phyloP scores from a whole-genome alignment of 1,140 invertebrate genomes.

The Drosophila busckii region DNA sequence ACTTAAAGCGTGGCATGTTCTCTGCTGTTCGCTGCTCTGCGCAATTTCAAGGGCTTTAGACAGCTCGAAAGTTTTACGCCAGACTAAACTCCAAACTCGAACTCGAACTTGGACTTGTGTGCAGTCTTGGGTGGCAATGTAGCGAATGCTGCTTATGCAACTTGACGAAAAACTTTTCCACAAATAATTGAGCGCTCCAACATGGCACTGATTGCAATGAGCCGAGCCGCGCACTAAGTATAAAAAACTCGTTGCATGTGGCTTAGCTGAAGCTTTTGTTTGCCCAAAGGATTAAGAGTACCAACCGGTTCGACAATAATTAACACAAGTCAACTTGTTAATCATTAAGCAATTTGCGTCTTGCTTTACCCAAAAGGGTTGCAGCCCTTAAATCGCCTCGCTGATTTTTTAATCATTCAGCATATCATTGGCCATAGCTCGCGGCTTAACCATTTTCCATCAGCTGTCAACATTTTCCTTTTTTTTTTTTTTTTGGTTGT shows the following conservation, averaged over 20 bases:
- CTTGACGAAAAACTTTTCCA: constrained; percentile 17
- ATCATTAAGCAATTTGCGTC: constrained; percentile 59
- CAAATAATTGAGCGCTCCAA: constrained; percentile 4
- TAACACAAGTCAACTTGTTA: constrained; percentile 75
- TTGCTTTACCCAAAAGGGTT: constrained; percentile 65
- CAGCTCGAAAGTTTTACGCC: constrained; percentile 20
- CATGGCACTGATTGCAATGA: constrained; percentile 24
- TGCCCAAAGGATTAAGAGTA: constrained; percentile 48
- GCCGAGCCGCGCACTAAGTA: no score
- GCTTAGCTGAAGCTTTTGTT: constrained; percentile 20
- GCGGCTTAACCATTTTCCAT: constrained; percentile 25
- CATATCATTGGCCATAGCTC: constrained; percentile 59
- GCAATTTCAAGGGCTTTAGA: constrained; percentile 32
- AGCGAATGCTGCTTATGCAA: no score
- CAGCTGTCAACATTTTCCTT: constrained; percentile 66
- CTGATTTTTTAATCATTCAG: constrained; percentile 68
- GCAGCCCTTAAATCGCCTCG: constrained; percentile 43
- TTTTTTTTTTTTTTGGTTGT: constrained; percentile 15
- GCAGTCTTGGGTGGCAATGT: no score
- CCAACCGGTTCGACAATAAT: constrained; percentile 56
- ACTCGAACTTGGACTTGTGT: constrained; percentile 27
- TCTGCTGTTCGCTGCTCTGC: constrained; percentile 8
- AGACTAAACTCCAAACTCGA: constrained; percentile 17
- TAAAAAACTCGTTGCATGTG: no score
- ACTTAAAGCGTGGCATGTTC: constrained; percentile 14